Base-by-base conservation (phyloP, 2,797 vertebrate genomes). In the Myotis findleyi region DNA sequence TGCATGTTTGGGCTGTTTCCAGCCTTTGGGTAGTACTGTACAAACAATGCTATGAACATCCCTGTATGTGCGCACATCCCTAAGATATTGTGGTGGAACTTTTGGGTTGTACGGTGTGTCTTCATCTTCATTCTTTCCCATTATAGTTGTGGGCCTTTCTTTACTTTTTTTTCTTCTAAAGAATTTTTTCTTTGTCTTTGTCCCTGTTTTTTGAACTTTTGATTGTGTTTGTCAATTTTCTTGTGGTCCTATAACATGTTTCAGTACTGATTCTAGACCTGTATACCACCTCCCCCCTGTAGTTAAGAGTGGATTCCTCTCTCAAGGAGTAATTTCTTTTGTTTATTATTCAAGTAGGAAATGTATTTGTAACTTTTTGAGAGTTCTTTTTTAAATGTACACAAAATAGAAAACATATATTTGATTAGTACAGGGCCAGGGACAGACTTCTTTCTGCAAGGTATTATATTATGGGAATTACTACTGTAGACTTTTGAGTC, bases 131-230 rank as follows among this genome's bases (percentile, higher is more conserved):
- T 89, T 76, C 38, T 64, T 49, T 71, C 44, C 44, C 27, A 4
- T 89, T 20, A 3, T 13, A 44, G 77, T 57, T 27, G 27, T 57
- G 47, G 41, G 81, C 2, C 9, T 68, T 59, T 81, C 38, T 80
- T 16, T 25, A 64, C 51, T 72, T 94, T 83, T 41, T 36, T 64
- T 77, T 53, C 10, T 30, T 41, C 72, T 44, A 33, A 80, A 75
- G 20, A 86, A 87, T 72, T 89, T 72, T 77, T 89, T 68, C 62
- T 59, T 30, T 72, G 30, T 23, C n/a, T 88, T 81, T 83, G 53
- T 27, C 25, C 36, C 59, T 72, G 13, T 89, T 53, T 87, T 33
- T 62, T 51, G 23, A 86, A 62, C 25, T 81, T 81, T 49, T 16
- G 21, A 64, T 64, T 16, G 1, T n/a, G 18, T 55, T 64, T 47